Evolutionary conservation across 2,113 vertebrate genomes (phyloP).

Genomic region (Tricholaema leucomelas): DNA sequence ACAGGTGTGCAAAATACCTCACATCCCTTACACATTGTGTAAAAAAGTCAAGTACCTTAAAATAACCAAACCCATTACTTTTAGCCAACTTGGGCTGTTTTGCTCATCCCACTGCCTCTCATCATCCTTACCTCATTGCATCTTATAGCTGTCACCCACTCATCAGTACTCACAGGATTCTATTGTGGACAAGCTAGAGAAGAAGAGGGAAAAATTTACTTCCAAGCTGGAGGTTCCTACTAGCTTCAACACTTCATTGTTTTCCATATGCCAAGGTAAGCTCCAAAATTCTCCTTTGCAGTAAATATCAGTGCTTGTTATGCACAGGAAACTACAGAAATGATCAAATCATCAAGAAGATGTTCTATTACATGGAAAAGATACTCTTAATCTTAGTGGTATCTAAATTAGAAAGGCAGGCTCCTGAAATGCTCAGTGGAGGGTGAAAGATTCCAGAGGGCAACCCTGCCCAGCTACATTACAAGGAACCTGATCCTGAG

Average conservation of each 20-base stretch:
- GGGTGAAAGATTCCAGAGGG: no score
- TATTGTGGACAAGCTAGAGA: background rate
- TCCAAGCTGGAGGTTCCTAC: background rate
- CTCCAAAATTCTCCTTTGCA: background rate
- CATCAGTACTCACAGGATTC: background rate
- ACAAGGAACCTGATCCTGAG: no score
- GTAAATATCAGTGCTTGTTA: background rate
- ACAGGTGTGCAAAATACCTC: background rate
- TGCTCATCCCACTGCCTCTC: background rate
- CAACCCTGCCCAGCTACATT: no score
- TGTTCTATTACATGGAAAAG: background rate
- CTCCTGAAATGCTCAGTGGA: background rate
- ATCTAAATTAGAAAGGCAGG: background rate
- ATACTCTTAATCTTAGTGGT: background rate
- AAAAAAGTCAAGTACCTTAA: background rate
- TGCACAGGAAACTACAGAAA: background rate
- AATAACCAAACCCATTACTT: background rate
- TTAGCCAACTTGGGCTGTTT: background rate
- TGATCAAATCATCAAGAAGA: background rate
- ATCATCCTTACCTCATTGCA: background rate
- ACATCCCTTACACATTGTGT: background rate
- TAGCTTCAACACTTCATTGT: background rate
- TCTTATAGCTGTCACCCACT: background rate
- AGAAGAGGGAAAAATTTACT: background rate
- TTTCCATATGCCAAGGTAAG: background rate